Base-by-base conservation (phyloP, 2,888 invertebrate genomes). In the Drosophila meridiana region DNA sequence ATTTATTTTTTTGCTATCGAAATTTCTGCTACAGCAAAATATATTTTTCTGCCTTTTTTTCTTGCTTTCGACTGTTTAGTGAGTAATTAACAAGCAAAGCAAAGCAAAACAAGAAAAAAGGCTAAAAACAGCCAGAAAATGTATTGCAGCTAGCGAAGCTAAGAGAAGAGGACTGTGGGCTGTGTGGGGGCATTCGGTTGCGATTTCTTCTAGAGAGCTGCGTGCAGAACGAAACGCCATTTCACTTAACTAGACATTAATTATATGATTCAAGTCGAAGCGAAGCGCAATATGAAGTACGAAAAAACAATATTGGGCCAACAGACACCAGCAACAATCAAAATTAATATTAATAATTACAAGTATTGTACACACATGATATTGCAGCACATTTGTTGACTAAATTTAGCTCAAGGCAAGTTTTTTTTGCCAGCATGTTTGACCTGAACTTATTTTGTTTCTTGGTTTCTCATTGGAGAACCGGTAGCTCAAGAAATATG, bases 161-260 rank as follows among this genome's bases (percentile, higher is more conserved):
- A 50, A 3, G 6, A 9, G 26, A 30, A 52, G 42, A 32, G 30
- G 52, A 3, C 20, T 28, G 28, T 5, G 38, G 30, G 34, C n/a
- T n/a, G 36, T n/a, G 32, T 1, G 55, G 32, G 30, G 45, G 30
- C 20, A 20, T 36, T 2, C 1, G 8, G 14, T 55, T 55, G 53
- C 28, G 38, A 14, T 43, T 57, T 42, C 20, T 43, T 58, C 43
- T 32, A 32, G 7, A 45, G 57, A 26, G 36, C 40, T 47, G 47
- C 68, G 40, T 45, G 48, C 62, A 58, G 62, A 84, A 81, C 70
- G 69, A 66, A 79, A 69, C 50, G 80, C 68, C 85, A 89, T 87
- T 87, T 89, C 90, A 82, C 74, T 89, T 85, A 85, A 89, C 73
- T 82, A 89, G 87, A 80, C 76, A 87, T 87, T 89, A 87, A 85